phyloP scores from a whole-genome alignment of 2,797 vertebrate species.

The Microchirus variegatus region DNA sequence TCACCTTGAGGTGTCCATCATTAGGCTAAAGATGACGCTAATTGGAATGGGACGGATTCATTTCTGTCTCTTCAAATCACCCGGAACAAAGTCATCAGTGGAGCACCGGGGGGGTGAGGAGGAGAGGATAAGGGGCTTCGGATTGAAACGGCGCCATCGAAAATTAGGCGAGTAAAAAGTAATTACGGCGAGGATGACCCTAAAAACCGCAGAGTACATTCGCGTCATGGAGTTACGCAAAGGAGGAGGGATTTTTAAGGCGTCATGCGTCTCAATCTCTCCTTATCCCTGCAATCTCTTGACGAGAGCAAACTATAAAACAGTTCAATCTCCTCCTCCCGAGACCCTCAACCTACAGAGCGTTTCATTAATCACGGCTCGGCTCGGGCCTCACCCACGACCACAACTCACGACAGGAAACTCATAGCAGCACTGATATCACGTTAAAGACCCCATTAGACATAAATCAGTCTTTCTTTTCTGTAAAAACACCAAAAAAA shows the following conservation, averaged over 20 bases:
- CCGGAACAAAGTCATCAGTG: constrained; percentile 94
- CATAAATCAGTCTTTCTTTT: constrained; percentile 27
- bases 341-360: constrained; percentile 70
- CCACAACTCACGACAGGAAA: constrained; percentile 66
- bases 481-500: constrained; percentile 23
- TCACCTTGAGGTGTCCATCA: constrained; percentile 97
- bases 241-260: constrained; percentile 39
- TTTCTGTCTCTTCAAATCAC: constrained; percentile 95
- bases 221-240: constrained; percentile 80
- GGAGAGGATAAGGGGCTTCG: constrained; percentile 70
- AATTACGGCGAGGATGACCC: constrained; percentile 90
- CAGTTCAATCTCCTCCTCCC: constrained; percentile 51
- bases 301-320: constrained; percentile 54
- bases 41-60: constrained; percentile 97
- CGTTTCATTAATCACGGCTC: constrained; percentile 80
- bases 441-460: constrained; percentile 62
- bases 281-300: constrained; percentile 35
- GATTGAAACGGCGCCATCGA: constrained; percentile 87
- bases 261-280: constrained; percentile 35
- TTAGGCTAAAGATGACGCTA: constrained; percentile 97
- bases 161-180: constrained; percentile 85
- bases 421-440: constrained; percentile 69
- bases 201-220: constrained; percentile 82
- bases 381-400: no score
- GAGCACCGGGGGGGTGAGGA: constrained; percentile 81